Evolutionary conservation across 2,888 invertebrate species (phyloP), one percentile per base, ranked within the genome.

Genomic region (Mesorhabditis belari): DNA sequence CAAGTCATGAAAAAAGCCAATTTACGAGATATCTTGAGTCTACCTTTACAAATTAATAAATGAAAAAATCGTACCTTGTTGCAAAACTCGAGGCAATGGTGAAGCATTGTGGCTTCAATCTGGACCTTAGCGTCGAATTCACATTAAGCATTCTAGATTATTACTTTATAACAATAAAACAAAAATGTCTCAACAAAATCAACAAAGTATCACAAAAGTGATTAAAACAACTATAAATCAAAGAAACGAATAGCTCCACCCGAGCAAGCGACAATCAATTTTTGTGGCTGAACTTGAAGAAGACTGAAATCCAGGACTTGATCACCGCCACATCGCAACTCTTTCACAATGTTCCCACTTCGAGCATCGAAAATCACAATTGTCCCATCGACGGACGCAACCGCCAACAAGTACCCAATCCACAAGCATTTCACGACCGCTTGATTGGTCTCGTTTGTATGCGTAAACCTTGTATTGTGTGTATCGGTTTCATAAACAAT

Each of bases 401-500:
- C n/a, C 1, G n/a, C 12, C 1, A 35, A n/a, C 12, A 9, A n/a
- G 44, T 35, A 35, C 12, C 44, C 44, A 9, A 35, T 9, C 44
- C 44, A 35, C 1, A 35, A 35, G 12, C 12, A 50, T 23, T 23
- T 50, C 1, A 50, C 17, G 6, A n/a, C n/a, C 19, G 51, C 51
- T 19, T 9, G 17, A 1, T 23, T 19, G 1, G 9, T 23, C 51
- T 21, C 51, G 9, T 21, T 50, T 21, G n/a, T 21, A n/a, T 9
- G 12, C n/a, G 44, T 17, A n/a, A 35, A 35, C n/a, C 44, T 9
- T 35, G 44, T 35, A 17, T n/a, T n/a, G 12, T 35, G 44, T 35
- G 44, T 87, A 2, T 87, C 84, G 53, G 88, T 83, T 80, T 93
- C 92, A 91, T 91, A 93, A 71, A 93, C 87, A 63, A 87, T 87